These are phyloP conservation scores for Acheta domesticus DNA, from an alignment of 2,888 invertebrate species.

Conservation along the genomic window DNA sequence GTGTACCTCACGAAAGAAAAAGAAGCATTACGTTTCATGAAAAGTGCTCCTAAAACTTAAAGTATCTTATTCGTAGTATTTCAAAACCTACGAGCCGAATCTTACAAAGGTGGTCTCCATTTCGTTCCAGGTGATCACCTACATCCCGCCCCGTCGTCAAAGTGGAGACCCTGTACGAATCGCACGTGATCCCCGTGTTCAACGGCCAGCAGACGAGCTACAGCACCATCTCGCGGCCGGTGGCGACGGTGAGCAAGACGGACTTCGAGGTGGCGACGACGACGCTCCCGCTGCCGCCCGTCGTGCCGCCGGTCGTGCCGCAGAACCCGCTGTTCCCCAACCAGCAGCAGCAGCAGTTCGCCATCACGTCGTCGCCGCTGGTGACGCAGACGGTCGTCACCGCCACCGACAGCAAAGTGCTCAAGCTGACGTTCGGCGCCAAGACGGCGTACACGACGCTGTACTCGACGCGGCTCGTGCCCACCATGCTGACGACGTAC, in stretches of 20 bases:
- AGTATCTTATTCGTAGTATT: no score
- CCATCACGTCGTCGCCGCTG: conserved; percentile 75
- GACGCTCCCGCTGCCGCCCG: conserved; percentile 57
- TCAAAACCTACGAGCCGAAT: no score
- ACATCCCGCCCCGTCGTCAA: conserved; percentile 67
- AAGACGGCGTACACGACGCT: conserved; percentile 84
- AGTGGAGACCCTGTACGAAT: conserved; percentile 76
- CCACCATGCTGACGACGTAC: conserved; percentile 78
- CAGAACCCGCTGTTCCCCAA: conserved; percentile 39
- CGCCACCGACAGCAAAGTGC: conserved; percentile 73
- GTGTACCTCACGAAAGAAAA: no score
- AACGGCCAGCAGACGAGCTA: conserved; percentile 71
- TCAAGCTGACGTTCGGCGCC: conserved; percentile 87
- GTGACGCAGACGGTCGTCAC: conserved; percentile 75
- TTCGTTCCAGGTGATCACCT: conserved; percentile 57
- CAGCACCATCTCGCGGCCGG: conserved; percentile 73
- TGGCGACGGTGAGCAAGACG: conserved; percentile 74
- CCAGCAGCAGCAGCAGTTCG: conserved; percentile 58
- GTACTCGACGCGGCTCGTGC: conserved; percentile 77
- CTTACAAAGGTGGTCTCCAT: no score
- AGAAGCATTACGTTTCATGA: no score
- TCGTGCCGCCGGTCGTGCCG: conserved; percentile 46
- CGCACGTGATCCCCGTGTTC: conserved; percentile 74
- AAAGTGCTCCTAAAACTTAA: no score
- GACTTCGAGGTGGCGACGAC: conserved; percentile 75